Percentiles rank a stretch among this genome's conserved stretches.
These are phyloP conservation scores for Xestia ashworthii DNA, from an alignment of 2,888 invertebrate species.

Conservation along the genomic window DNA sequence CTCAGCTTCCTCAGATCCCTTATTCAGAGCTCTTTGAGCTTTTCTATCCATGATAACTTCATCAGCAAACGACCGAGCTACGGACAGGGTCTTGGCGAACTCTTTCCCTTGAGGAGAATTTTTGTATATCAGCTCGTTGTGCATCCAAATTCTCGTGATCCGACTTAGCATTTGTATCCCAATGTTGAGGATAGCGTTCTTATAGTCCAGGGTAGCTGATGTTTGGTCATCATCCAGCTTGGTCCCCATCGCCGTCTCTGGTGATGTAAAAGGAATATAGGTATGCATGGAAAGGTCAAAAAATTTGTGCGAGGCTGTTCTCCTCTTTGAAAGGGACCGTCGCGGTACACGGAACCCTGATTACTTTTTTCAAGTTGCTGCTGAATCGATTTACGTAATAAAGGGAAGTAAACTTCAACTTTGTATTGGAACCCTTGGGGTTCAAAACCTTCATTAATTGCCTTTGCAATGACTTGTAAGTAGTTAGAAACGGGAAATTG, in stretches of 20 bases:
- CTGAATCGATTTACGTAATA: not conserved
- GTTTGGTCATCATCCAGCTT: slow-evolving; percentile 84
- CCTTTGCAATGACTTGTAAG: not conserved
- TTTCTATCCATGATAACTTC: slow-evolving; percentile 89
- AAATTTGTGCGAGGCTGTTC: not conserved
- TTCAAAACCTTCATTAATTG: not conserved
- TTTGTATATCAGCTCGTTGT: slow-evolving; percentile 88
- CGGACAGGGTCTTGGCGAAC: slow-evolving; percentile 84
- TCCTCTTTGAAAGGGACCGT: slow-evolving; percentile 7
- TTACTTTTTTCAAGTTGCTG: slow-evolving; percentile 1
- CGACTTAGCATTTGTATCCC: slow-evolving; percentile 74
- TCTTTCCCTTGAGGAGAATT: slow-evolving; percentile 82
- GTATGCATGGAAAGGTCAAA: not conserved
- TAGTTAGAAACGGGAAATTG: no score
- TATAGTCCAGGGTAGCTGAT: slow-evolving; percentile 84
- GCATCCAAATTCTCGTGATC: slow-evolving; percentile 89
- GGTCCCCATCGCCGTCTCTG: slow-evolving; percentile 92
- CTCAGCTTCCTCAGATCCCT: slow-evolving; percentile 29
- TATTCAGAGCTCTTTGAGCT: slow-evolving; percentile 55
- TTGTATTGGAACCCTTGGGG: not conserved
- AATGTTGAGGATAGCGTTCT: slow-evolving; percentile 84
- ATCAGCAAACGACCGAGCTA: slow-evolving; percentile 89
- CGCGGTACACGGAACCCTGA: not conserved
- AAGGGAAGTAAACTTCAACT: not conserved
- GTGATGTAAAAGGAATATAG: slow-evolving; percentile 7